These are phyloP conservation scores for Xenopus laevis DNA, from an alignment of 2,113 vertebrate species.

Conservation along the genomic window DNA sequence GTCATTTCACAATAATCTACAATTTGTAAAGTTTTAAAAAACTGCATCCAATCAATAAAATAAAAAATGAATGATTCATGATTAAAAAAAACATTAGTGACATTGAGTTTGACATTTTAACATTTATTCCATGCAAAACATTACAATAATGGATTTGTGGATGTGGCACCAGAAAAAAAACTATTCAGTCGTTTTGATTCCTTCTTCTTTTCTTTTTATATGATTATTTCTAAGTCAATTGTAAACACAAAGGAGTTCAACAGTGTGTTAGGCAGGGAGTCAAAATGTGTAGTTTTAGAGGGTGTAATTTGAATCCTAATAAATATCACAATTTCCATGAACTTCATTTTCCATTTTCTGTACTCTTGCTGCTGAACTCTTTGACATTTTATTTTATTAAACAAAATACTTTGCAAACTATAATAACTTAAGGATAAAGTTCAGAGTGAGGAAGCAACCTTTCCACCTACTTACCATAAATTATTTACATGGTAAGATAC, in stretches of 20 bases:
- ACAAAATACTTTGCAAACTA: constrained; percentile 34
- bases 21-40: too few relatives aligned
- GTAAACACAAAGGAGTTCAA: constrained; percentile 15
- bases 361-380: constrained; percentile 33
- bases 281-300: constrained; percentile 33
- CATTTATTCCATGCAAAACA: too few relatives aligned
- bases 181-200: neutral
- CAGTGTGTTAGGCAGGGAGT: constrained; percentile 15
- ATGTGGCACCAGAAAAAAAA: too few relatives aligned
- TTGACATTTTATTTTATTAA: constrained; percentile 43
- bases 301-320: constrained; percentile 36
- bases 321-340: constrained; percentile 45
- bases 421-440: constrained; percentile 33
- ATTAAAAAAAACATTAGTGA: too few relatives aligned
- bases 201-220: neutral
- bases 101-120: too few relatives aligned
- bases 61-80: too few relatives aligned
- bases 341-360: constrained; percentile 38
- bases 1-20: too few relatives aligned
- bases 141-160: too few relatives aligned
- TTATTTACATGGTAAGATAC: constrained; percentile 20
- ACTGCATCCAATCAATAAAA: too few relatives aligned
- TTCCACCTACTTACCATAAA: constrained; percentile 34
- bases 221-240: neutral
- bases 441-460: constrained; percentile 32